A percentile compares a stretch with the other conserved stretches of the same genome.
phyloP scores from a whole-genome alignment of 2,113 vertebrate species.

The crab-eating macaque (Macaca fascicularis) region T2T-MFA8v1.1 NC_088376.1:916501-917000 shows the following conservation, averaged over 20 bases:
- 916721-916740: background rate
- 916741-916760: background rate
- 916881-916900: slow-evolving; percentile 82
- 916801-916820: slow-evolving; percentile 85
- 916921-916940: too few species aligned
- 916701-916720: background rate
- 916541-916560: background rate
- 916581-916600: background rate
- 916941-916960: background rate
- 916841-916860: slow-evolving; percentile 85
- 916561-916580: background rate
- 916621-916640: background rate
- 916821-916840: slow-evolving; percentile 85
- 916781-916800: slow-evolving; percentile 76
- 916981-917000: background rate
- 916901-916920: background rate
- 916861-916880: slow-evolving; percentile 84
- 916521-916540: background rate
- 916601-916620: background rate
- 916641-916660: background rate
- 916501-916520: background rate
- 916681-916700: background rate
- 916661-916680: background rate
- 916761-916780: background rate
- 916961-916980: background rate